phyloP scores from a whole-genome alignment of 1,140 invertebrate genomes.

The Megalonaias nervosa region DNA sequence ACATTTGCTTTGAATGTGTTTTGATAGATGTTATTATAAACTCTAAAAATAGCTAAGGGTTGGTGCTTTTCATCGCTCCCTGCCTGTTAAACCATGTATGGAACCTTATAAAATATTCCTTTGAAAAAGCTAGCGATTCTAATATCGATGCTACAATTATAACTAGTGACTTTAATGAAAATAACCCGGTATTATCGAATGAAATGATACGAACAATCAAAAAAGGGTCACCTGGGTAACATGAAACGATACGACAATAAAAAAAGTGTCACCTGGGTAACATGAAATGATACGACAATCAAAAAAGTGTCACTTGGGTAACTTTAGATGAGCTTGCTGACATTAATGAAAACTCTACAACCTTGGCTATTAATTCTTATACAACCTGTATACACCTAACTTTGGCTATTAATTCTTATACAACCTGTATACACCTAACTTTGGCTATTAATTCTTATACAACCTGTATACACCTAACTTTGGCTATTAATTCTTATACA shows the following conservation, averaged over 20 bases:
- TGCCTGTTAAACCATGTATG: neutral
- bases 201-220: neutral
- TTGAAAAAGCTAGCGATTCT: conserved; percentile 1
- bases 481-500: too few relatives aligned
- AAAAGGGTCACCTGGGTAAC: neutral
- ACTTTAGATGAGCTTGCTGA: neutral
- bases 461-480: neutral
- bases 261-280: too few relatives aligned
- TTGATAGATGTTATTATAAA: conserved; percentile 9
- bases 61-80: conserved; percentile 7
- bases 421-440: neutral
- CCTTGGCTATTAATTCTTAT: neutral
- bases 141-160: conserved; percentile 2
- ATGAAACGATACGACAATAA: too few relatives aligned
- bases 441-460: neutral
- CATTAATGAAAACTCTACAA: neutral
- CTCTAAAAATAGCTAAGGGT: neutral
- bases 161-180: conserved; percentile 25
- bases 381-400: too few relatives aligned
- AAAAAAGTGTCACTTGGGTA: neutral
- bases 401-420: too few relatives aligned
- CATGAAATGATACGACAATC: neutral
- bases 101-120: neutral
- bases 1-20: neutral
- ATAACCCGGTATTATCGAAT: neutral